Evolutionary conservation across 2,888 invertebrate genomes (phyloP).

Genomic region (Drepanosiphum platanoidis): DNA sequence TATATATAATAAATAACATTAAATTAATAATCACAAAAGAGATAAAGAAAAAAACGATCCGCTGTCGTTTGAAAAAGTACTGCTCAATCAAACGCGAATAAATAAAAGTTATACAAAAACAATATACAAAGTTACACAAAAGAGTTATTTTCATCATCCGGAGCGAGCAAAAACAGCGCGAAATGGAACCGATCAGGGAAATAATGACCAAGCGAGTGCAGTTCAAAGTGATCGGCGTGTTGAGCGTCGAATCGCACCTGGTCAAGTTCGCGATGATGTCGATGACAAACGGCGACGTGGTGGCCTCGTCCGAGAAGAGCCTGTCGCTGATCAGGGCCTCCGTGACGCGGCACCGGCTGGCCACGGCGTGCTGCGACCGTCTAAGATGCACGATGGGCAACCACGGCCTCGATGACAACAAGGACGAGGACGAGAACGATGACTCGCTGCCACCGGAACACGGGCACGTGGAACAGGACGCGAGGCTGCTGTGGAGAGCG

Average conservation of each 20-base stretch:
- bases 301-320: neutral
- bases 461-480: conserved; percentile 28
- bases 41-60: too few species aligned
- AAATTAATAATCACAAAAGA: too few species aligned
- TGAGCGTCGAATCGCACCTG: conserved; percentile 8
- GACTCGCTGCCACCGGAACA: neutral
- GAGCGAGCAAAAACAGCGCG: too few species aligned
- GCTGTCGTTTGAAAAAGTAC: too few species aligned
- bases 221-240: neutral
- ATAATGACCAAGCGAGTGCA: neutral
- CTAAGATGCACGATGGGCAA: neutral
- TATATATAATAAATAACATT: too few species aligned
- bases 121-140: too few species aligned
- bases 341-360: neutral
- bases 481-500: neutral
- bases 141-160: too few species aligned
- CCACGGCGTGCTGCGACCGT: neutral
- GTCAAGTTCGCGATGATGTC: neutral
- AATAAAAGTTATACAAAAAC: too few species aligned
- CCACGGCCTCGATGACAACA: neutral
- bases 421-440: neutral
- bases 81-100: too few species aligned
- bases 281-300: neutral
- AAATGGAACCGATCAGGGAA: too few species aligned
- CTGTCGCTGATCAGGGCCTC: neutral